A percentile compares a stretch with the other conserved stretches of the same genome.
Evolutionary conservation across 2,888 invertebrate genomes (phyloP).

Genomic region (Oxyscelio sp.): DNA sequence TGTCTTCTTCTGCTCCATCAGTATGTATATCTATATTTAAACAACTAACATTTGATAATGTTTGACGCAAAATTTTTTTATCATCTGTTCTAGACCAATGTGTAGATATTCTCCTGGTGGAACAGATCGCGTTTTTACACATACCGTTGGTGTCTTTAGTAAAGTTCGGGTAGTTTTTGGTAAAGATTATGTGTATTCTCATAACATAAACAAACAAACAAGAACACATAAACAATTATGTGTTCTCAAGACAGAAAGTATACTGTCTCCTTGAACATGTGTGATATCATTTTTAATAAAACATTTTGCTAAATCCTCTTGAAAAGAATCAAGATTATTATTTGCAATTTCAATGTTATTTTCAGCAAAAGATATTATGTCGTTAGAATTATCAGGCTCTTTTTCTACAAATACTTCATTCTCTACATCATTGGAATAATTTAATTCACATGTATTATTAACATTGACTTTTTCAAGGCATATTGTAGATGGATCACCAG

Average conservation of each 20-base stretch:
- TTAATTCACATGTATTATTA: background rate
- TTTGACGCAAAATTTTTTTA: conserved; percentile 18
- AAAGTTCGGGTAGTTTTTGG: conserved; percentile 21
- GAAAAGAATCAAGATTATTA: conserved; percentile 6
- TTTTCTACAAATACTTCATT: background rate
- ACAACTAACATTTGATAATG: background rate
- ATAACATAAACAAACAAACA: too few species aligned
- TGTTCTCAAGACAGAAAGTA: conserved; percentile 25
- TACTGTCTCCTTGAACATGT: conserved; percentile 31
- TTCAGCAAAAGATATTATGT: background rate
- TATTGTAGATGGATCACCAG: background rate
- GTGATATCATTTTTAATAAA: conserved; percentile 18
- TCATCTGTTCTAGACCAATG: conserved; percentile 26
- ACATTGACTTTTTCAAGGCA: background rate
- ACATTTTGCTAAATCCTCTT: conserved; percentile 9
- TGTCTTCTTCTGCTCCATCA: conserved; percentile 60
- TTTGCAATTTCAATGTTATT: background rate
- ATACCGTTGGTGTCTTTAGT: conserved; percentile 6
- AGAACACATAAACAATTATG: conserved; percentile 40
- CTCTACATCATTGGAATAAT: background rate
- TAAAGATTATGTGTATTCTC: too few species aligned
- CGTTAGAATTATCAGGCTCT: background rate
- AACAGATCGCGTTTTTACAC: conserved; percentile 1
- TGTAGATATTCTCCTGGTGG: conserved; percentile 33
- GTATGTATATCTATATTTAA: conserved; percentile 63